phyloP scores from a whole-genome alignment of 2,113 vertebrate species.

The Myiopsitta monachus region DNA sequence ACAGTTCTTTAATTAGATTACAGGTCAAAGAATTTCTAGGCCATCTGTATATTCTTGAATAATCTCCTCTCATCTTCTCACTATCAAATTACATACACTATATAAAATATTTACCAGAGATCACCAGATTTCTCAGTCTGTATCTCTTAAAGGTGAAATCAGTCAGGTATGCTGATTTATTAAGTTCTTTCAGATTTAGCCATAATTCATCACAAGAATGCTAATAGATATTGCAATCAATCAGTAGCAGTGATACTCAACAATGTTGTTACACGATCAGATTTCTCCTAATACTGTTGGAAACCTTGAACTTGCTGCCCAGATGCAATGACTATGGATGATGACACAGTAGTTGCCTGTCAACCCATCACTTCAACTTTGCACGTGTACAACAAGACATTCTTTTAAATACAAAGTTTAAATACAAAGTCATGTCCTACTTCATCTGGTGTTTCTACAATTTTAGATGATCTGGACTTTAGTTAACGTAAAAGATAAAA shows the following conservation, averaged over 20 bases:
- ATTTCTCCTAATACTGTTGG: neutral
- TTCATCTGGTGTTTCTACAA: neutral
- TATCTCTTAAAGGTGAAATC: neutral
- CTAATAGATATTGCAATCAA: neutral
- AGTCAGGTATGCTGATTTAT: neutral
- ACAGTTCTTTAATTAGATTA: neutral
- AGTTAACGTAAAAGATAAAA: neutral
- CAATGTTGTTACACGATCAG: neutral
- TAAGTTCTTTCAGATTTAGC: neutral
- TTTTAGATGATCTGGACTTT: neutral
- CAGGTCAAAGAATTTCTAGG: conserved; percentile 6
- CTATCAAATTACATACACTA: neutral
- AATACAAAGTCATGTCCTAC: neutral
- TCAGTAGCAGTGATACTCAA: neutral
- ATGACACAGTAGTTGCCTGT: neutral
- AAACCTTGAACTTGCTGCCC: neutral
- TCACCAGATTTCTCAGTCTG: neutral
- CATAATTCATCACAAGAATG: neutral
- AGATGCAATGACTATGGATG: neutral
- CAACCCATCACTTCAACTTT: neutral
- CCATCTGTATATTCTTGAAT: neutral
- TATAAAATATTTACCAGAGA: conserved; percentile 22
- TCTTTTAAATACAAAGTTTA: neutral
- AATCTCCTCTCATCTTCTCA: conserved; percentile 7
- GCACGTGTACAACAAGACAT: neutral